These are phyloP conservation scores for Pteromalus puparum DNA, from an alignment of 1,140 invertebrate species.

Conservation along the genomic window DNA sequence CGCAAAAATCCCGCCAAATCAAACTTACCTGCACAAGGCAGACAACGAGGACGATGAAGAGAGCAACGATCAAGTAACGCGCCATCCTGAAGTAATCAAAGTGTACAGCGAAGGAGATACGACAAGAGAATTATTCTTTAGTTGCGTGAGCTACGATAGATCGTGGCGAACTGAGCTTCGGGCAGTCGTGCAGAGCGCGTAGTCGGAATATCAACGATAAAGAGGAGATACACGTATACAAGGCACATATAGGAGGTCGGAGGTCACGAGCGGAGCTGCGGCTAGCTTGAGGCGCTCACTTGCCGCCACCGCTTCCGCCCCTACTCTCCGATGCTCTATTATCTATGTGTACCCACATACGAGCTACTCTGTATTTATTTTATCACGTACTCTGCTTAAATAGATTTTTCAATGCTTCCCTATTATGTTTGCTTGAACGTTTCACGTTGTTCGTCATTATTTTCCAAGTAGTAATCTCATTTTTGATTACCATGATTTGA, in stretches of 20 bases:
- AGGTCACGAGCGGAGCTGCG: slow-evolving; percentile 18
- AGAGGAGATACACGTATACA: slow-evolving; percentile 14
- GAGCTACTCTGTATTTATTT: too few relatives aligned
- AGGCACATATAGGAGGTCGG: slow-evolving; percentile 10
- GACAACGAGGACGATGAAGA: slow-evolving; percentile 48
- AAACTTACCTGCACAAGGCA: slow-evolving; percentile 55
- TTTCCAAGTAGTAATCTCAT: too few relatives aligned
- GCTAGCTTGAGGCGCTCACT: not conserved
- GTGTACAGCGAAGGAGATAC: not conserved
- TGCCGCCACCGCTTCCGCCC: not conserved
- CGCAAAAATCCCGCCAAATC: too few relatives aligned
- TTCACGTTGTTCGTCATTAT: too few relatives aligned
- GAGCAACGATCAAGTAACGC: slow-evolving; percentile 51
- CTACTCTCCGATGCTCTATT: not conserved
- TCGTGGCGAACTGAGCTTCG: slow-evolving; percentile 46
- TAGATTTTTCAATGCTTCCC: too few relatives aligned
- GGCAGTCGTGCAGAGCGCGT: not conserved
- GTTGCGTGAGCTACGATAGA: slow-evolving; percentile 45
- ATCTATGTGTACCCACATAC: not conserved
- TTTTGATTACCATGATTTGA: too few relatives aligned
- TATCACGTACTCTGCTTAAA: too few relatives aligned
- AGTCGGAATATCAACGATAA: slow-evolving; percentile 43
- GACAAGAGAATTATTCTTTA: not conserved
- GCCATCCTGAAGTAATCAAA: slow-evolving; percentile 53
- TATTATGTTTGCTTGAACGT: too few relatives aligned